Percentiles rank a stretch among this genome's conserved stretches.
Evolutionary conservation across 2,113 vertebrate genomes (phyloP).

Genomic region (Hippocampus guttulatus): DNA sequence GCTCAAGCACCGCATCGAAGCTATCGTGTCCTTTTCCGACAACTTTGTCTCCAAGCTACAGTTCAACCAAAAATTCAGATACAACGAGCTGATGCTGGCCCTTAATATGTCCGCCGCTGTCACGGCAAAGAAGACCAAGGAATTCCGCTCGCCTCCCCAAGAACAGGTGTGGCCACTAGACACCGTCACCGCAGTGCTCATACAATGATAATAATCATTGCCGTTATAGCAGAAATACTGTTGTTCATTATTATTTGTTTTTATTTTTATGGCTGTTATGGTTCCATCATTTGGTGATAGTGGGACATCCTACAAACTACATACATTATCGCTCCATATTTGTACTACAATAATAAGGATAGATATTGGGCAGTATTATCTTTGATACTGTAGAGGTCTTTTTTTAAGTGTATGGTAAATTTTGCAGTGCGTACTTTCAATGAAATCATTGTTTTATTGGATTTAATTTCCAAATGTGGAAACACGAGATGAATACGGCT

Average conservation of each 20-base stretch:
- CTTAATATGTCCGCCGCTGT: constrained; percentile 97
- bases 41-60: constrained; percentile 91
- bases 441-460: too few relatives aligned
- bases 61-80: constrained; percentile 94
- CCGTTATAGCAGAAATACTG: neutral
- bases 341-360: neutral
- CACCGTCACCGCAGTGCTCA: neutral
- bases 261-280: neutral
- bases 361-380: neutral
- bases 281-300: neutral
- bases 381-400: too few relatives aligned
- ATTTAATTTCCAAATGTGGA: neutral
- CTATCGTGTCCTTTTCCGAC: constrained; percentile 93
- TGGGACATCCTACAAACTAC: neutral
- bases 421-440: too few relatives aligned
- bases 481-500: neutral
- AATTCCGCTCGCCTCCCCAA: constrained; percentile 95
- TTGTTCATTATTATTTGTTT: too few relatives aligned
- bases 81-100: constrained; percentile 95
- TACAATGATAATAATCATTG: neutral
- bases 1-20: constrained; percentile 91
- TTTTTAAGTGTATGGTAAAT: neutral
- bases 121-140: constrained; percentile 92
- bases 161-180: constrained; percentile 82
- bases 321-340: too few relatives aligned